These are phyloP conservation scores for Heliothis virescens DNA, from an alignment of 1,140 invertebrate genomes.

Conservation along the genomic window DNA sequence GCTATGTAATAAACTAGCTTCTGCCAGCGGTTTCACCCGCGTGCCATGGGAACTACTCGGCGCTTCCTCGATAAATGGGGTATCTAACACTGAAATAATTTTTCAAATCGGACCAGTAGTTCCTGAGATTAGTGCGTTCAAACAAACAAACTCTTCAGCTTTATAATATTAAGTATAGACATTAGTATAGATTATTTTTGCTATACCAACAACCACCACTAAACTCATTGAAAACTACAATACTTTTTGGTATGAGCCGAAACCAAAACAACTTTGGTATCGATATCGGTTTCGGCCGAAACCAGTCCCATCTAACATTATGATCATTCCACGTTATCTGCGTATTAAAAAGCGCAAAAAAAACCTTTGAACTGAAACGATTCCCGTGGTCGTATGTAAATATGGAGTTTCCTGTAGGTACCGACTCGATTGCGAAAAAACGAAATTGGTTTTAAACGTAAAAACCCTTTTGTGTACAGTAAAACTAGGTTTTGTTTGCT, in stretches of 20 bases:
- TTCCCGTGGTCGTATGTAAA: slow-evolving; percentile 35
- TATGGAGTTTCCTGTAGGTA: slow-evolving; percentile 20
- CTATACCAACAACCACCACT: too few relatives aligned
- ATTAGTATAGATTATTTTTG: too few relatives aligned
- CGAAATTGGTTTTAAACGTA: slow-evolving; percentile 33
- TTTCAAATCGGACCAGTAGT: too few relatives aligned
- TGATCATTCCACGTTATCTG: neutral
- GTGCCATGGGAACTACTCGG: too few relatives aligned
- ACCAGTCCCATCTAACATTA: neutral
- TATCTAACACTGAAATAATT: too few relatives aligned
- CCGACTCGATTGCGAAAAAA: slow-evolving; percentile 7
- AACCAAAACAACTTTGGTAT: neutral
- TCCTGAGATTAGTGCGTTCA: too few relatives aligned
- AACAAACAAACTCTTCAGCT: too few relatives aligned
- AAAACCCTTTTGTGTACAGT: slow-evolving; percentile 14
- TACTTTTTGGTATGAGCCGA: neutral
- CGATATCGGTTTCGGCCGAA: neutral
- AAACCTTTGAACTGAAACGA: slow-evolving; percentile 26
- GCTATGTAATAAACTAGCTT: too few relatives aligned
- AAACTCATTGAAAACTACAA: too few relatives aligned
- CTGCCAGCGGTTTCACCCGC: too few relatives aligned
- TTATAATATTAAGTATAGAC: too few relatives aligned
- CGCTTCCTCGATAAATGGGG: too few relatives aligned
- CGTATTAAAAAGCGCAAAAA: slow-evolving; percentile 17
- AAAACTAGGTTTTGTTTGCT: slow-evolving; percentile 13